Evolutionary conservation across 2,888 invertebrate genomes (phyloP).

Genomic region (Drosophila siamana): DNA sequence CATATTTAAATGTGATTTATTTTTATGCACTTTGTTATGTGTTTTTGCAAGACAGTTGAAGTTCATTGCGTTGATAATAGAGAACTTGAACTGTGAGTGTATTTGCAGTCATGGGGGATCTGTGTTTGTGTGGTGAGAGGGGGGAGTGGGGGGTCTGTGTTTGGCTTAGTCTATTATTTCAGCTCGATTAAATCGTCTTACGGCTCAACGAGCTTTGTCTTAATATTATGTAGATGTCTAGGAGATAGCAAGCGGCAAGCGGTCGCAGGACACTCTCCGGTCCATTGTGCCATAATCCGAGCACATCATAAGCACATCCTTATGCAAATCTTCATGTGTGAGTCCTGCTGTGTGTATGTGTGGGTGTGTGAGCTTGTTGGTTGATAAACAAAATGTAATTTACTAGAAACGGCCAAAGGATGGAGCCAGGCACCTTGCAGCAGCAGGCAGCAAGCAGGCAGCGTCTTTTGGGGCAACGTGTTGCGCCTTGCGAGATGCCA

Average conservation of each 20-base stretch:
- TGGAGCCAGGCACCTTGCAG: constrained; percentile 51
- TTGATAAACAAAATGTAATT: constrained; percentile 81
- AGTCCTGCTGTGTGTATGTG: too few relatives aligned
- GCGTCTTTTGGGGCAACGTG: constrained; percentile 74
- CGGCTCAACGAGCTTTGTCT: constrained; percentile 80
- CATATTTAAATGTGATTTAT: too few relatives aligned
- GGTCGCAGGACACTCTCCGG: constrained; percentile 37
- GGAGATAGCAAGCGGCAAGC: constrained; percentile 58
- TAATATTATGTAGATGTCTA: constrained; percentile 79
- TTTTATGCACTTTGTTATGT: too few relatives aligned
- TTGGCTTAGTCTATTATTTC: constrained; percentile 78
- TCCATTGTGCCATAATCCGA: constrained; percentile 75
- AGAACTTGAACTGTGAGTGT: constrained; percentile 22
- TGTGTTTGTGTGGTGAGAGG: too few relatives aligned
- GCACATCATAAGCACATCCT: constrained; percentile 79
- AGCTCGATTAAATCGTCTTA: constrained; percentile 81
- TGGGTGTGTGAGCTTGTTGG: constrained; percentile 29
- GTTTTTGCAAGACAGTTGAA: too few relatives aligned
- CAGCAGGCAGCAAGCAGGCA: constrained; percentile 54
- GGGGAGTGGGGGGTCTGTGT: constrained; percentile 24
- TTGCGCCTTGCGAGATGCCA: constrained; percentile 69
- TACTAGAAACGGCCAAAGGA: constrained; percentile 61
- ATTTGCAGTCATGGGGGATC: neutral
- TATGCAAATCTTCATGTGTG: constrained; percentile 69
- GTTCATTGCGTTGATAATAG: constrained; percentile 18